Base-by-base conservation (phyloP, 2,797 vertebrate genomes). In the Sphenopsis melanotis region DNA sequence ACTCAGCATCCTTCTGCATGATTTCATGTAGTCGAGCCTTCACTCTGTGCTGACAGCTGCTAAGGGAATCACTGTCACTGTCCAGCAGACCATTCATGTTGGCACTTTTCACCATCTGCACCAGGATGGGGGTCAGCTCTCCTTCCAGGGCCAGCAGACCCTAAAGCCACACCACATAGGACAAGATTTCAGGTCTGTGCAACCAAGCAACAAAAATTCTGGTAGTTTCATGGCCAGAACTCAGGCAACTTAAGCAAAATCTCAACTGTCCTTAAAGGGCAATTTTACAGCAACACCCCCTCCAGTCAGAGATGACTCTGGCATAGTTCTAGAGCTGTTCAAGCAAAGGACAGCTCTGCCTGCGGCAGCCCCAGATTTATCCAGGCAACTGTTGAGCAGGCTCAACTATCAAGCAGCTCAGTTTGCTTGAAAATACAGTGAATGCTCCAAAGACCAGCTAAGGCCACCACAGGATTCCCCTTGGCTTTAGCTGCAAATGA, bases 91-190 rank as follows among this genome's bases (percentile, higher is more conserved):
- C 99, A 1, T 99, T 99, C 99, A 99, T 99, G 97, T 99, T 99
- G 96, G 99, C 99, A 41, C 99, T 99, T 97, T 99, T 99, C 87
- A 99, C 99, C 99, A 99, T 99, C 98, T 99, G 99, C 79, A 99
- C 99, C 97, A 99, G 97, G 97, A 99, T 99, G 76, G 99, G 99
- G 1, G 99, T 99, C 95, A 99, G 98, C 97, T 99, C 99, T 2
- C 99, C 99, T 96, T 99, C 99, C 95, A 99, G 97, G 41, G 99
- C 99, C 97, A 99, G 97, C 91, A 99, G 97, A 53, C 99, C 99
- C 99, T 99, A 97, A 39, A 92, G 41, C 39, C 91, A 90, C 37
- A 81, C 10, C 92, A 92, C 30, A 78, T 4, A 61, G n/a, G 42
- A 81, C n/a, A 78, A 64, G 49, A 74, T 41, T 87, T 89, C 90